Base-by-base conservation (phyloP, 2,797 vertebrate genomes). In the Chaenodraco wilsoni region DNA sequence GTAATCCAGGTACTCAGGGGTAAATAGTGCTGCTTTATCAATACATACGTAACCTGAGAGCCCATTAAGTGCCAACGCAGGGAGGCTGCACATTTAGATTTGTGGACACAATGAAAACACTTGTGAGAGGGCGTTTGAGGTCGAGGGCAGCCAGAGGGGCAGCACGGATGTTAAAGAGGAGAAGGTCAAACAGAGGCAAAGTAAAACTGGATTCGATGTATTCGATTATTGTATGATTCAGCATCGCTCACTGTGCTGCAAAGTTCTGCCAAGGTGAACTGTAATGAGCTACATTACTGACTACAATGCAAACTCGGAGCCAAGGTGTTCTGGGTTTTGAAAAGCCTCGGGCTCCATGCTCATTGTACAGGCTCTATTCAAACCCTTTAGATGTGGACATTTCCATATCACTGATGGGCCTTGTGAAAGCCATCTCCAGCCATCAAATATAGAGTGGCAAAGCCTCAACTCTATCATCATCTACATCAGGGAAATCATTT, bases 401-500 rank as follows among this genome's bases (percentile, higher is more conserved):
- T 91, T 91, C 87, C 87, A 89, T 91, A 88, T 89, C 84, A 80
- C 76, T 73, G 84, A 81, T 72, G 83, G 78, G 76, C 78, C 79
- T 78, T 59, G 79, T 66, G 80, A 86, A 89, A 88, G 84, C 86
- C 74, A 84, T 88, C 86, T 70, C 79, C 73, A 50, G 49, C 85
- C 82, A 84, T 92, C 86, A 89, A 88, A 91, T 84, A 80, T 55
- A 81, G 71, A 87, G 84, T 19, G 81, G 90, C 79, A 55, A 58
- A 68, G 79, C 76, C 70, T 81, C 80, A 72, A 45, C 90, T 92
- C 84, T 48, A 77, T 90, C 90, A 88, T 89, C 89, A 88, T 93
- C 89, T 88, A 86, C 82, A 88, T 90, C 87, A 88, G 79, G 79
- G 78, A 89, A 93, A 93, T 93, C 90, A 74, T 45, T 92, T 91